Percentiles rank a stretch among this genome's conserved stretches.
Conservation (phyloP, 2,797 vertebrate genomes). For the Nothura maculosa region DNA sequence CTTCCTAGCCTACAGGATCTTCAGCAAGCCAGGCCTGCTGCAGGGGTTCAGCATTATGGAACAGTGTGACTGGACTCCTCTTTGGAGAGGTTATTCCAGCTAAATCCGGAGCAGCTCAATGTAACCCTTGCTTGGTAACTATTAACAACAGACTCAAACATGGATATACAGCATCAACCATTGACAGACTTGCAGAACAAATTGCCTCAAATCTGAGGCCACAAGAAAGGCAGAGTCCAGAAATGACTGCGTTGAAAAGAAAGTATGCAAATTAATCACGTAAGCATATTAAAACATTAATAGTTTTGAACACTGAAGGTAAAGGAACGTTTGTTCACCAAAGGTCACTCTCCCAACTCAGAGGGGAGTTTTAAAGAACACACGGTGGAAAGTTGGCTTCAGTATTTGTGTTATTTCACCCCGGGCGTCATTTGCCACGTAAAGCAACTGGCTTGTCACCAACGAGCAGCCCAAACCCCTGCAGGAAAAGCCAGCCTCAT, state of each 20-base stretch:
- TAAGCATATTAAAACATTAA: constrained; percentile 54
- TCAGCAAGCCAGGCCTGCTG: not conserved
- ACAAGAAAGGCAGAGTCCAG: constrained; percentile 46
- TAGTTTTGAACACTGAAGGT: constrained; percentile 73
- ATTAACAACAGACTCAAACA: constrained; percentile 27
- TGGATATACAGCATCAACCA: constrained; percentile 18
- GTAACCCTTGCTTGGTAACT: not conserved
- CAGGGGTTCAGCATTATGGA: not conserved
- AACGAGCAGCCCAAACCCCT: constrained; percentile 63
- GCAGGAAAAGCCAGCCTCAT: constrained; percentile 60
- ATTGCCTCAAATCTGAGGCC: constrained; percentile 37
- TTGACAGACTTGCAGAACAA: constrained; percentile 42
- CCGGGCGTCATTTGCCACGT: constrained; percentile 49
- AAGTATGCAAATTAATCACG: constrained; percentile 61
- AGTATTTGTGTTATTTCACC: constrained; percentile 66
- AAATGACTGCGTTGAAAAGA: constrained; percentile 57
- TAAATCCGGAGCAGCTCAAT: not conserved
- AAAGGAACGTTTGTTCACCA: constrained; percentile 79
- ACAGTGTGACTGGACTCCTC: accelerated
- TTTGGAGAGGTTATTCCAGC: not conserved
- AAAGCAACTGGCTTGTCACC: constrained; percentile 71
- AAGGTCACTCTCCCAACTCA: constrained; percentile 60
- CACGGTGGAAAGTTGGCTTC: constrained; percentile 67
- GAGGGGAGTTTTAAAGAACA: constrained; percentile 57
- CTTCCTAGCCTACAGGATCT: not conserved